Evolutionary conservation across 2,888 invertebrate genomes (phyloP).

Genomic region (Lithophane leautieri): DNA sequence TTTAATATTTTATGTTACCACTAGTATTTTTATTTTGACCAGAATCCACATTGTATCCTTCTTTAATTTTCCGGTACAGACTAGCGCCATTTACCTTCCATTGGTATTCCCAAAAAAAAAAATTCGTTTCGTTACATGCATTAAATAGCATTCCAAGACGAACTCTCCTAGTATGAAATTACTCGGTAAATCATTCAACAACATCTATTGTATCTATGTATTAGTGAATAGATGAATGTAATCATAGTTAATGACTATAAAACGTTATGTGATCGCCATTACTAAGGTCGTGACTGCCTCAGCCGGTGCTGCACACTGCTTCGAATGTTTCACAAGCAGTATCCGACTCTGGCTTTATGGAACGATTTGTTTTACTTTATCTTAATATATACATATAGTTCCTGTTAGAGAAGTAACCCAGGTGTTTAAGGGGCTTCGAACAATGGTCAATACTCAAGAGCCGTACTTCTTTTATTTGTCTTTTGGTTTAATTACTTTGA

Average conservation of each 20-base stretch:
- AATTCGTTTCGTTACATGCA: not conserved
- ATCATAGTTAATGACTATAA: not conserved
- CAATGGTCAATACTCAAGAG: not conserved
- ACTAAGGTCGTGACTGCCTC: constrained; percentile 63
- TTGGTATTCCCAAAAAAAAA: not conserved
- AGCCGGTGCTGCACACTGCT: constrained; percentile 38
- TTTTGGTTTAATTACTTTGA: not conserved
- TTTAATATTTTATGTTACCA: not conserved
- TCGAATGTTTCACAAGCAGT: constrained; percentile 57
- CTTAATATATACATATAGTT: not conserved
- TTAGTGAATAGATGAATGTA: not conserved
- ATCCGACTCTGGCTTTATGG: not conserved
- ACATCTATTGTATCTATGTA: not conserved
- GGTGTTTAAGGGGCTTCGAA: too few relatives aligned
- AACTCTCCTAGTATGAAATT: not conserved
- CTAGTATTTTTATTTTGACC: not conserved
- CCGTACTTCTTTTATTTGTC: too few relatives aligned
- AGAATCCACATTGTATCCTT: not conserved
- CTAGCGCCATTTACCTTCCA: not conserved
- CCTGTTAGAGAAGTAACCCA: not conserved
- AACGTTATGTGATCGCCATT: constrained; percentile 53
- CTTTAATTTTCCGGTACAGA: not conserved
- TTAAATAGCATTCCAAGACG: not conserved
- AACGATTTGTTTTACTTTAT: constrained; percentile 44
- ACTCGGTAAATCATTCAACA: not conserved